phyloP scores from a whole-genome alignment of 2,113 vertebrate genomes.

The Urocynchramus pylzowi region DNA sequence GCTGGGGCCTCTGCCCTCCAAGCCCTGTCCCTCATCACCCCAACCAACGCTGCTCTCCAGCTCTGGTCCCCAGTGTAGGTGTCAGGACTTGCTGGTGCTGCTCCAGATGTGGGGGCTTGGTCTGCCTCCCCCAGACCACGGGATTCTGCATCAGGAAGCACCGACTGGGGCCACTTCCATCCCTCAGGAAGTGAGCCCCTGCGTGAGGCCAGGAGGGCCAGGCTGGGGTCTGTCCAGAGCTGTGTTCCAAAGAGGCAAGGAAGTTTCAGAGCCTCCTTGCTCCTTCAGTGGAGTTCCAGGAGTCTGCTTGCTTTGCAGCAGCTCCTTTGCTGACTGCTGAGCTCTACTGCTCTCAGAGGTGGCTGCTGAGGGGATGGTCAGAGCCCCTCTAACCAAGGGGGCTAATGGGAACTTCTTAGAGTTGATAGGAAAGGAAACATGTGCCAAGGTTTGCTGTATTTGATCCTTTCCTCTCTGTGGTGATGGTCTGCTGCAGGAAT shows the following conservation, averaged over 20 bases:
- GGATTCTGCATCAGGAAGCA: not conserved
- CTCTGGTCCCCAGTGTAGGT: too few species aligned
- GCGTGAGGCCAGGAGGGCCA: not conserved
- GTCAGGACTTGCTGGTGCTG: not conserved
- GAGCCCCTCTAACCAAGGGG: not conserved
- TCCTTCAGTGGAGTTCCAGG: not conserved
- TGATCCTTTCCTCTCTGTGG: not conserved
- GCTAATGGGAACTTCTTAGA: not conserved
- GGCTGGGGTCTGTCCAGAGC: not conserved
- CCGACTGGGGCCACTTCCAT: fast-evolving
- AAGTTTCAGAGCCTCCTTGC: not conserved
- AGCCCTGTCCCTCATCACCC: too few species aligned
- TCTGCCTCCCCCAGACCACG: fast-evolving
- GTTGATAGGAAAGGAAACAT: not conserved
- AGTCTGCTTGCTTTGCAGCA: not conserved
- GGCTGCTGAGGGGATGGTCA: not conserved
- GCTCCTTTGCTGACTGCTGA: not conserved
- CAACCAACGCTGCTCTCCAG: too few species aligned
- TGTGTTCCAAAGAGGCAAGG: not conserved
- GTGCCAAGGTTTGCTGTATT: not conserved
- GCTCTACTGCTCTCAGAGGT: not conserved
- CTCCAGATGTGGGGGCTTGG: not conserved
- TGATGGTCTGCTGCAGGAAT: not conserved
- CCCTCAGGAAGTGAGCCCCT: not conserved
- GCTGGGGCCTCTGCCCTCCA: too few species aligned